phyloP scores from a whole-genome alignment of 2,888 invertebrate species.

The Glyphotaelius pellucidus region DNA sequence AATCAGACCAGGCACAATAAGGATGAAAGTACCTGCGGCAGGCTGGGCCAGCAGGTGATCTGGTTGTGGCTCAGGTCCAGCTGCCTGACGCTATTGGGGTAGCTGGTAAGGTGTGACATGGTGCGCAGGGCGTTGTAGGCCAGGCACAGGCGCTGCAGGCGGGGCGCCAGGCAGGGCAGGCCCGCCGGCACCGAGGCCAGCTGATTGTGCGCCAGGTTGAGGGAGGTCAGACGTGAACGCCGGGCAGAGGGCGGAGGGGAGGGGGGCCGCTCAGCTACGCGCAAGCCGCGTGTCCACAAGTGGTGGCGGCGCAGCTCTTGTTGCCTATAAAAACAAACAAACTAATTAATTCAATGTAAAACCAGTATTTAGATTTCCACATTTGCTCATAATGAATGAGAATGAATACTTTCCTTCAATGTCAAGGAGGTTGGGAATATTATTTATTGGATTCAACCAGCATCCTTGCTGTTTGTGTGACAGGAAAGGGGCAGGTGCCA shows the following conservation, averaged over 20 bases:
- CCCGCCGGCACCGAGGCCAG: slow-evolving; percentile 92
- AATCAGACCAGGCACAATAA: slow-evolving; percentile 62
- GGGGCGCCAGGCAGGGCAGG: slow-evolving; percentile 93
- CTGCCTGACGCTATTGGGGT: slow-evolving; percentile 92
- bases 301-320: slow-evolving; percentile 86
- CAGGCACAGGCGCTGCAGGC: slow-evolving; percentile 91
- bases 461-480: neutral
- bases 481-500: neutral
- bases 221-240: slow-evolving; percentile 82
- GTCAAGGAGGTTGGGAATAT: too few relatives aligned
- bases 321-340: slow-evolving; percentile 71
- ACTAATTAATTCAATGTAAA: too few relatives aligned
- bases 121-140: slow-evolving; percentile 88
- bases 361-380: neutral
- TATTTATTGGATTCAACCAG: neutral
- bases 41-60: slow-evolving; percentile 92
- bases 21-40: slow-evolving; percentile 81
- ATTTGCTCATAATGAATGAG: too few relatives aligned
- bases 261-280: slow-evolving; percentile 81
- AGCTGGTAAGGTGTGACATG: slow-evolving; percentile 93
- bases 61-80: slow-evolving; percentile 95
- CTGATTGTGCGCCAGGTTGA: slow-evolving; percentile 94
- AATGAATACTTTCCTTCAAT: too few relatives aligned
- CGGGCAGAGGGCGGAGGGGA: slow-evolving; percentile 76
- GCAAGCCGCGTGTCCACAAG: slow-evolving; percentile 84